Conservation (phyloP, 92 coral and sea anemone species). For the Zoanthus sansibaricus region DNA sequence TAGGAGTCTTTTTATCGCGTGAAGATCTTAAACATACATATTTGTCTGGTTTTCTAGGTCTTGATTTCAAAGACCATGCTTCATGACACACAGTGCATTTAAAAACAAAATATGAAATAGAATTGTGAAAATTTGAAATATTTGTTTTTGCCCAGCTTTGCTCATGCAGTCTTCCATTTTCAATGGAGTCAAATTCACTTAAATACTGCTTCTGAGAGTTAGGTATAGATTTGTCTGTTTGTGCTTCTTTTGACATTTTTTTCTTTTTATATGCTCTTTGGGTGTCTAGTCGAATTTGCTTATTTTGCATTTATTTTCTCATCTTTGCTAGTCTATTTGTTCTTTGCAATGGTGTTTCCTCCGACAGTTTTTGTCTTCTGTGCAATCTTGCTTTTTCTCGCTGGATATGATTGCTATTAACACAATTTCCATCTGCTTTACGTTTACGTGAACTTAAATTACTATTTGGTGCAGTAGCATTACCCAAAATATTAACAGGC, state of each 20-base stretch:
- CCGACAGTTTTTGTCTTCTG: too few species aligned
- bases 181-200: neutral
- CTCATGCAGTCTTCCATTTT: conserved; percentile 10
- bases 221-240: too few species aligned
- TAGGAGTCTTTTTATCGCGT: neutral
- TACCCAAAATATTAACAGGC: neutral
- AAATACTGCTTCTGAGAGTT: neutral
- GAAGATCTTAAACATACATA: neutral
- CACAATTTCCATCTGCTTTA: too few species aligned
- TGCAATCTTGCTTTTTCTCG: too few species aligned
- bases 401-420: too few species aligned
- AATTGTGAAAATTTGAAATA: neutral
- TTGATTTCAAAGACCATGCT: neutral
- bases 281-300: too few species aligned
- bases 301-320: too few species aligned
- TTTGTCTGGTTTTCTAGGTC: neutral
- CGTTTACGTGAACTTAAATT: neutral
- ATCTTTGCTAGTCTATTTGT: too few species aligned
- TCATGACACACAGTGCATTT: neutral
- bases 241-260: too few species aligned
- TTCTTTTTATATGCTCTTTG: too few species aligned
- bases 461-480: neutral
- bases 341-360: too few species aligned
- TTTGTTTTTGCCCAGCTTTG: neutral
- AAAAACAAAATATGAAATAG: neutral